These are phyloP conservation scores for Electrona antarctica DNA, from an alignment of 2,113 vertebrate genomes.

Conservation along the genomic window DNA sequence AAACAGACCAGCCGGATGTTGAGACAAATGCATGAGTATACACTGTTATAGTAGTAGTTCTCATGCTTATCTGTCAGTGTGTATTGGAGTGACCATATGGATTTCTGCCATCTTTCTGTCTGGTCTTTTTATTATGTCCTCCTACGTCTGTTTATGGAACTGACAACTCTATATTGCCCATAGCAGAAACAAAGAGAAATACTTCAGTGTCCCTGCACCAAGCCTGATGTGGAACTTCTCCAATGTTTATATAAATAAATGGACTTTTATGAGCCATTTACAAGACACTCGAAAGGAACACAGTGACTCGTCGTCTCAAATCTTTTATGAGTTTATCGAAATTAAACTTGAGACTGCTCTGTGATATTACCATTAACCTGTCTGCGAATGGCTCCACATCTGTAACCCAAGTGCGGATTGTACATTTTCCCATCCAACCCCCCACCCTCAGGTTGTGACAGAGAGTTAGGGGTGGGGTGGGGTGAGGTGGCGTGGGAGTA, in stretches of 20 bases:
- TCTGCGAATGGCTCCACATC: slow-evolving; percentile 53
- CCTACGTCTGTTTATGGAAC: slow-evolving; percentile 77
- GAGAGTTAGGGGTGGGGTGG: slow-evolving; percentile 34
- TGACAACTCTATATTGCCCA: slow-evolving; percentile 67
- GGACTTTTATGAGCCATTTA: slow-evolving; percentile 80
- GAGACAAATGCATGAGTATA: no score
- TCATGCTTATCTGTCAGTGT: no score
- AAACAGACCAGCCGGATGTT: no score
- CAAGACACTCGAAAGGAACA: slow-evolving; percentile 62
- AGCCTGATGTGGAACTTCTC: slow-evolving; percentile 89
- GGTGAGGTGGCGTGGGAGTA: neutral
- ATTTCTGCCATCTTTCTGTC: slow-evolving; percentile 5
- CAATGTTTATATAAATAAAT: slow-evolving; percentile 91
- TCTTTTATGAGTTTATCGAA: slow-evolving; percentile 76
- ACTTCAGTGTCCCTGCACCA: slow-evolving; percentile 82
- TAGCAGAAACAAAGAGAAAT: slow-evolving; percentile 82
- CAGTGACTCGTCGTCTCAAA: slow-evolving; percentile 63
- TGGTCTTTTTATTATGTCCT: slow-evolving; percentile 55
- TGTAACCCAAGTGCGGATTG: slow-evolving; percentile 61
- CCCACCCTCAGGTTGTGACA: slow-evolving; percentile 43
- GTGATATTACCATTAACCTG: slow-evolving; percentile 75
- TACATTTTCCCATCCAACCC: slow-evolving; percentile 54
- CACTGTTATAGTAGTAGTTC: no score
- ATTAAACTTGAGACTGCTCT: slow-evolving; percentile 69
- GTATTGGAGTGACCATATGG: no score